Evolutionary conservation across 2,797 vertebrate genomes (phyloP).

Genomic region (Enteromius thamalakanensis): DNA sequence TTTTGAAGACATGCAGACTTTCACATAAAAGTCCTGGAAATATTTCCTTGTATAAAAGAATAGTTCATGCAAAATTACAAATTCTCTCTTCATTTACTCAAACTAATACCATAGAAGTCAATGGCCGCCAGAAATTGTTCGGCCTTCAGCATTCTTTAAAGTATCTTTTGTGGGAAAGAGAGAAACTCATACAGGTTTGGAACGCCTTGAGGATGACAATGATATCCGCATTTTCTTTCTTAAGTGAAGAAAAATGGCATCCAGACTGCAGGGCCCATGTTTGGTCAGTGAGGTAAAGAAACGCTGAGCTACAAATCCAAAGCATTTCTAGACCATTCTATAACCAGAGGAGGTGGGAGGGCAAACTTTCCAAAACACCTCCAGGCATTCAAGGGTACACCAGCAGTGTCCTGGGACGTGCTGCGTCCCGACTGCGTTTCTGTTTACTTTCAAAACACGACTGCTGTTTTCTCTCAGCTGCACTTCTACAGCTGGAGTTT

Average conservation of each 20-base stretch:
- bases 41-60: not conserved
- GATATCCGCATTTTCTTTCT: not conserved
- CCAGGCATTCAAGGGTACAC: slow-evolving; percentile 57
- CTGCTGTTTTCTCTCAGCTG: slow-evolving; percentile 55
- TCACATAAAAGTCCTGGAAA: not conserved
- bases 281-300: slow-evolving; percentile 30
- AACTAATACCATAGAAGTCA: not conserved
- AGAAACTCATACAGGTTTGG: not conserved
- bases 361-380: slow-evolving; percentile 67
- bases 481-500: slow-evolving; percentile 56
- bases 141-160: not conserved
- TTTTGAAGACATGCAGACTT: not conserved
- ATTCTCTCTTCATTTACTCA: not conserved
- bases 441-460: slow-evolving; percentile 66
- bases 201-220: not conserved
- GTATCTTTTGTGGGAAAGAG: not conserved
- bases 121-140: not conserved
- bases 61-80: not conserved
- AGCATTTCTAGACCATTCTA: slow-evolving; percentile 48
- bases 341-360: slow-evolving; percentile 44
- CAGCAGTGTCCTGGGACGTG: slow-evolving; percentile 59
- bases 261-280: slow-evolving; percentile 2
- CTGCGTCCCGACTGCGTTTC: slow-evolving; percentile 47
- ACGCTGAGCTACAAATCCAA: slow-evolving; percentile 28
- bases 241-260: not conserved